Base-by-base conservation (phyloP, 2,888 invertebrate genomes). In the Hartigia nigra region DNA sequence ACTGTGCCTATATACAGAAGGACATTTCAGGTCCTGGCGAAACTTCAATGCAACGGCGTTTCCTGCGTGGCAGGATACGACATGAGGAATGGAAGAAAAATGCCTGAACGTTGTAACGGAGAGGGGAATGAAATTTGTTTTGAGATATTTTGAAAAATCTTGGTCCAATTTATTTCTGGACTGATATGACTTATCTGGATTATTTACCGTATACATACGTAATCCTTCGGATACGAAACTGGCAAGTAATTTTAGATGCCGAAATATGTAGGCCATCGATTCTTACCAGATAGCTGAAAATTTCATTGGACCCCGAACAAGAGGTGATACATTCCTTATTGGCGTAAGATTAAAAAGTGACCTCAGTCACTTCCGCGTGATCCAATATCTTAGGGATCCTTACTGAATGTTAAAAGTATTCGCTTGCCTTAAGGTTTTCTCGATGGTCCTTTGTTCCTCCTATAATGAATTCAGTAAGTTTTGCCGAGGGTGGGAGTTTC, bases 401-500 rank as follows among this genome's bases (percentile, higher is more conserved):
- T 69, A 69, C 77, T 79, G 77, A 81, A 55, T 78, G 39, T 76
- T 70, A 84, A 79, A 69, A 82, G 85, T 84, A 84, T 82, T 81
- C 85, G 86, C 84, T 83, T 83, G 89, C 89, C 89, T 80, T 87
- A 87, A 87, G 90, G 89, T 85, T 85, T 84, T 83, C 82, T 84
- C 84, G 80, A 74, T 79, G 77, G 85, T 82, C 87, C 90, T 90
- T 90, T 90, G 90, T 90, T 90, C 90, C 83, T 83, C 85, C 55
- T 81, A 85, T 90, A 90, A 90, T 90, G 89, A 90, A 90, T 90
- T 90, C 90, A 88, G 88, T 86, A 90, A 90, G 90, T 90, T 90
- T 89, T 88, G 88, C 88, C 89, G 88, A 90, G 90, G 90, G 90
- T 89, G 87, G 89, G 88, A 90, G 90, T 90, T 90, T 90, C 90